Evolutionary conservation across 1,140 invertebrate genomes (phyloP).

Genomic region (Polypedilum pembai): DNA sequence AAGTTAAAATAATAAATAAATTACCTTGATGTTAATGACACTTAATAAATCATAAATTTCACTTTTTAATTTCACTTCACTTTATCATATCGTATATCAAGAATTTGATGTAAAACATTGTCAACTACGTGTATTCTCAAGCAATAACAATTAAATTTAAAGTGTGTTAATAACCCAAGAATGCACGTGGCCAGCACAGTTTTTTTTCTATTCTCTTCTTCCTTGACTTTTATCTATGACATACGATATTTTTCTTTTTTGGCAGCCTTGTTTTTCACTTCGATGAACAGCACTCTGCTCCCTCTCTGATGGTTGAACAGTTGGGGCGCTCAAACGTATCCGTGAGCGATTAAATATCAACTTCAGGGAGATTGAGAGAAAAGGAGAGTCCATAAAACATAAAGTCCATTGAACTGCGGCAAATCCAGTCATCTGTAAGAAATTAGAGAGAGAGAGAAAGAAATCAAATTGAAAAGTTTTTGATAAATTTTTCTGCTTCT

Average conservation of each 20-base stretch:
- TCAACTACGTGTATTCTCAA: constrained; percentile 97
- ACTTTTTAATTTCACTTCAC: background rate
- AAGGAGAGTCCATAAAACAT: no score
- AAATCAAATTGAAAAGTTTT: no score
- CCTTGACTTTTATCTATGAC: no score
- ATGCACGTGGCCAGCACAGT: constrained; percentile 86
- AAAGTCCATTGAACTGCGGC: constrained; percentile 5
- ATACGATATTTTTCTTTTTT: background rate
- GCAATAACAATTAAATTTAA: constrained; percentile 82
- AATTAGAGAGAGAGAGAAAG: background rate
- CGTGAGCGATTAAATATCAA: constrained; percentile 11
- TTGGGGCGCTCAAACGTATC: no score
- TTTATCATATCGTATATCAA: background rate
- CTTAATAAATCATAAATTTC: background rate
- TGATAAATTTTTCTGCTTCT: no score
- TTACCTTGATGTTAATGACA: background rate
- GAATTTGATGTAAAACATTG: constrained; percentile 43
- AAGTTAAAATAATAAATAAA: background rate
- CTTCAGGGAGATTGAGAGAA: background rate
- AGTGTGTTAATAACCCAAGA: constrained; percentile 93
- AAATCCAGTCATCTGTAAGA: constrained; percentile 10
- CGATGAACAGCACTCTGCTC: background rate
- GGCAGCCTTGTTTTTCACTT: constrained; percentile 6
- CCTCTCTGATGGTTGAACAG: no score
- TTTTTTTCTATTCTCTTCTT: constrained; percentile 33